A percentile compares a stretch with the other conserved stretches of the same genome.
Conservation (phyloP, 2,113 vertebrate genomes). For the Alligator sinensis region DNA sequence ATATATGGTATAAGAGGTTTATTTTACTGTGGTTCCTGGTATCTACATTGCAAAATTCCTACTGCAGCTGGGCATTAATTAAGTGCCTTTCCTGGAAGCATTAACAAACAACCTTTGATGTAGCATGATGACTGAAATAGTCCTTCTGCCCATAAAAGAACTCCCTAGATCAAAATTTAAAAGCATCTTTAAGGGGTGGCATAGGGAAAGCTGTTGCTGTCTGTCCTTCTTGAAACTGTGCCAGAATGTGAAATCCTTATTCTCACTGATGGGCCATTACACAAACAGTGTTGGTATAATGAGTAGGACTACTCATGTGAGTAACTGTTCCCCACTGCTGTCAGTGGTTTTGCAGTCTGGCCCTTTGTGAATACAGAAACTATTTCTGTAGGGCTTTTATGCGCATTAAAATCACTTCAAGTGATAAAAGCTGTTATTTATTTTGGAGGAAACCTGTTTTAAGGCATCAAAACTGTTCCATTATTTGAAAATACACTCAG, state of each 20-base stretch:
- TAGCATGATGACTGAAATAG: neutral
- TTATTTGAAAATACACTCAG: conserved; percentile 68
- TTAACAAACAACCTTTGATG: neutral
- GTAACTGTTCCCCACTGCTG: neutral
- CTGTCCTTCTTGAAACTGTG: neutral
- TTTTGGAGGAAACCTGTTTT: conserved; percentile 64
- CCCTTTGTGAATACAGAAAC: conserved; percentile 20
- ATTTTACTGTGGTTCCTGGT: neutral
- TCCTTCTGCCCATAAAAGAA: neutral
- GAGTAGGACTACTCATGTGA: neutral
- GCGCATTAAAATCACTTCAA: conserved; percentile 63
- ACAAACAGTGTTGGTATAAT: neutral
- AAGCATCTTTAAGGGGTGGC: neutral
- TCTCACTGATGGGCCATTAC: conserved; percentile 15
- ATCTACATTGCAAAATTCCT: neutral
- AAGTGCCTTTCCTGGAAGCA: neutral
- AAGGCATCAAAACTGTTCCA: conserved; percentile 49
- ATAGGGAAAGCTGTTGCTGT: neutral
- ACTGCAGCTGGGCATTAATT: neutral
- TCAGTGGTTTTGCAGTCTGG: conserved; percentile 18
- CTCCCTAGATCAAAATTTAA: neutral
- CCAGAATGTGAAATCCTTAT: conserved; percentile 8
- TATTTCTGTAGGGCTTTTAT: conserved; percentile 40
- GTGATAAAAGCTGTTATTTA: conserved; percentile 67
- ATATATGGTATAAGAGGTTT: neutral